A percentile compares a stretch with the other conserved stretches of the same genome.
These are phyloP conservation scores for Microcebus ravelobensis DNA, from an alignment of 2,113 vertebrate genomes.

Conservation along the genomic window DNA sequence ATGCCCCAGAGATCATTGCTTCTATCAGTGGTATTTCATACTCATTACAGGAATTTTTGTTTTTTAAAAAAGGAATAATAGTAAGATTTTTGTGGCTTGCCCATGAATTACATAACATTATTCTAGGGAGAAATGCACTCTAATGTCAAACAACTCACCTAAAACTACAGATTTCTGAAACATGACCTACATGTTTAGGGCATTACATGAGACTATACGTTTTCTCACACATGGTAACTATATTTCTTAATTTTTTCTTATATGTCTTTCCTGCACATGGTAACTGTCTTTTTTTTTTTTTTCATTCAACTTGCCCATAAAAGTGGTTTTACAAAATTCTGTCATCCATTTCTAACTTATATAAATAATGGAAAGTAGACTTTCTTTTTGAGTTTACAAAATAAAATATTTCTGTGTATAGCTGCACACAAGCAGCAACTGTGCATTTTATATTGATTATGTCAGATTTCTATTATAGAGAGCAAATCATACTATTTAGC, in stretches of 20 bases:
- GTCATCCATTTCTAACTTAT: not conserved
- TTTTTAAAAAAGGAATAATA: not conserved
- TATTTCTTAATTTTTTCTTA: not conserved
- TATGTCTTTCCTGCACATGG: not conserved
- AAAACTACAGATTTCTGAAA: slow-evolving; percentile 41
- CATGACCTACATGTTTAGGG: not conserved
- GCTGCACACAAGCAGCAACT: not conserved
- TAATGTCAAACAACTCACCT: slow-evolving; percentile 25
- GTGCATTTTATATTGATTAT: not conserved
- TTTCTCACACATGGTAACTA: not conserved
- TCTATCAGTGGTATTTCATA: not conserved
- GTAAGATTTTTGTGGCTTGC: not conserved
- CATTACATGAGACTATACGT: not conserved
- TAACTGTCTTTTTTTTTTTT: not conserved
- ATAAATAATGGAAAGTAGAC: not conserved
- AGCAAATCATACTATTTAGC: slow-evolving; percentile 2
- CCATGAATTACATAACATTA: not conserved
- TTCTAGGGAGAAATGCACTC: not conserved
- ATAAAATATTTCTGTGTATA: not conserved
- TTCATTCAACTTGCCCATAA: not conserved
- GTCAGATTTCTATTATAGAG: not conserved
- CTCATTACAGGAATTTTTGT: not conserved
- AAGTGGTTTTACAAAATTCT: not conserved
- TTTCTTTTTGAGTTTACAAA: not conserved
- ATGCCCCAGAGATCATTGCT: not conserved